Evolutionary conservation across 2,888 invertebrate species (phyloP), one percentile per base, ranked within the genome.

Genomic region (Heliconius sara): DNA sequence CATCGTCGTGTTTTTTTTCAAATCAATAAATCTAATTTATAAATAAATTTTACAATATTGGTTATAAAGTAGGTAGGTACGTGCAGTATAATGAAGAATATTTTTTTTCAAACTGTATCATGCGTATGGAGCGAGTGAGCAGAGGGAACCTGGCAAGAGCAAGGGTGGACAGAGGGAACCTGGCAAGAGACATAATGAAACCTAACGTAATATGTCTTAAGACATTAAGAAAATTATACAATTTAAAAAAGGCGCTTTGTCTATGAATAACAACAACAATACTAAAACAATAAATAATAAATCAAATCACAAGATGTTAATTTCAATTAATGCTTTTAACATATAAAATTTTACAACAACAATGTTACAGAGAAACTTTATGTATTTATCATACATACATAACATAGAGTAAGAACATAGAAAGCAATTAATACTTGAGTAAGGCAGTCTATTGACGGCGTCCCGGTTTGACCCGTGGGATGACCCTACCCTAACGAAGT

Each of bases 401-500:
- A 52, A 77, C 79, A 65, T 30, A 43, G n/a, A 72, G 22, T 43
- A 65, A 80, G 77, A 47, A 75, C n/a, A 84, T 84, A 83, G 83
- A 86, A 83, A 86, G 88, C 89, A 90, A 90, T 91, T 91, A 92
- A 90, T 90, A 88, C 84, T 88, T 83, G 86, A 87, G 86, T 85
- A 81, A 83, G 80, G 83, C 83, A 87, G 85, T 85, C 83, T 83
- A 83, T 86, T 84, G 87, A 87, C 88, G 88, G 85, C 80, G 76
- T 79, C 79, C 77, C 71, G 74, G 79, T 83, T 83, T 89, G 88
- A 87, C 92, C 91, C 91, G 84, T 87, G 93, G 92, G 93, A 93
- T 93, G 92, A 91, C 92, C 92, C 89, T 88, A 87, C 86, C 86
- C 85, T 91, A 92, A 91, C 91, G 90, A 91, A 92, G 86, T 87